Conservation (phyloP, 2,888 invertebrate species). For the Formica aserva region DNA sequence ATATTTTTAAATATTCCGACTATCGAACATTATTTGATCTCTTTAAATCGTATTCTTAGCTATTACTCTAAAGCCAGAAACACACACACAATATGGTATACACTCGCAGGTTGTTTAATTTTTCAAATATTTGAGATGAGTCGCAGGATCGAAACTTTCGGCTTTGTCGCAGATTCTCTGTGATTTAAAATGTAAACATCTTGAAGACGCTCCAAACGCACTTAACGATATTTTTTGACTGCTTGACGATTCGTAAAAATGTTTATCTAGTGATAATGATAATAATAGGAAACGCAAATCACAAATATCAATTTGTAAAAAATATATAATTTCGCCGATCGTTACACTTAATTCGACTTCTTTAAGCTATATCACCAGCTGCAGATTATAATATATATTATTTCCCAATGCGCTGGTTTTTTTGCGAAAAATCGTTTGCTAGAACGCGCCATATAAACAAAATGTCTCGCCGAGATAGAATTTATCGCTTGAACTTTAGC, state of each 20-base stretch:
- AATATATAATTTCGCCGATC: neutral
- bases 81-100: neutral
- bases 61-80: neutral
- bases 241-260: neutral
- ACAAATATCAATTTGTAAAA: neutral
- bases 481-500: slow-evolving; percentile 43
- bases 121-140: neutral
- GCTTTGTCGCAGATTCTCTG: neutral
- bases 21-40: neutral
- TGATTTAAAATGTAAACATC: neutral
- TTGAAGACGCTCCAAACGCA: neutral
- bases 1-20: neutral
- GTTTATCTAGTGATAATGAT: neutral
- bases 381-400: neutral
- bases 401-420: neutral
- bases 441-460: neutral
- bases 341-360: neutral
- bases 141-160: neutral
- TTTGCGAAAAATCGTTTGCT: neutral
- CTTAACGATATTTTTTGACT: neutral
- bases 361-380: neutral
- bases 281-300: neutral
- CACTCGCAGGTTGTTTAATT: neutral
- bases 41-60: neutral
- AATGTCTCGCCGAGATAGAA: neutral